Evolutionary conservation across 2,797 vertebrate species (phyloP), one percentile per base, ranked within the genome.

Genomic region (Huso huso): DNA sequence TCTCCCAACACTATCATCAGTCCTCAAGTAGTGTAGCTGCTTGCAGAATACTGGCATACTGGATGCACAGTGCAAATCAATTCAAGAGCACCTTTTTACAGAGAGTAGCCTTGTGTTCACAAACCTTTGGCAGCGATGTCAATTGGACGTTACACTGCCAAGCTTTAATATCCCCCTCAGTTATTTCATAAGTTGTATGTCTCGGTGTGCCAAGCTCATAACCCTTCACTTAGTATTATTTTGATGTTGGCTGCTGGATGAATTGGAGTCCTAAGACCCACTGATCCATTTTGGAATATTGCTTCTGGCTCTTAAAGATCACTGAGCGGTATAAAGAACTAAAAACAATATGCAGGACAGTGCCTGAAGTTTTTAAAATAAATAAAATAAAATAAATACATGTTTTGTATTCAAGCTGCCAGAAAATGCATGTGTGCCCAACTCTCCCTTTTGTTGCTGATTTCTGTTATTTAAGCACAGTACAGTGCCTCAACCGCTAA

Each of bases 171-270:
- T 73, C 62, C 70, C 64, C 72, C 74, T 83, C 73, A 79, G 59
- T 85, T 81, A 86, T 86, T 82, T 77, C 83, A 79, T 85, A 74
- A 76, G 76, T 74, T 82, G 71, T 77, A 78, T 86, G 79, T 81
- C 75, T 70, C 6, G 15, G 15, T 76, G 71, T 72, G 77, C 78
- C 80, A 74, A 79, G 77, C 76, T 76, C 66, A 2, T 72, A 83
- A 76, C 73, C 69, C 71, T 52, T 78, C 52, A 52, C 62, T 68
- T 69, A n/a, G n/a, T 77, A 61, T 80, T 66, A 69, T 66, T 65
- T 82, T 81, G 67, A 70, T 59, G 64, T 68, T 70, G 66, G 13
- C 66, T 61, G 61, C 60, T 75, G 71, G 69, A 15, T 69, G 69
- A 68, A 52, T 69, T 63, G 10, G 1, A 64, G 3, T 67, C 76